These are phyloP conservation scores for Drosophila repletoides DNA, from an alignment of 1,140 invertebrate species.

Conservation along the genomic window DNA sequence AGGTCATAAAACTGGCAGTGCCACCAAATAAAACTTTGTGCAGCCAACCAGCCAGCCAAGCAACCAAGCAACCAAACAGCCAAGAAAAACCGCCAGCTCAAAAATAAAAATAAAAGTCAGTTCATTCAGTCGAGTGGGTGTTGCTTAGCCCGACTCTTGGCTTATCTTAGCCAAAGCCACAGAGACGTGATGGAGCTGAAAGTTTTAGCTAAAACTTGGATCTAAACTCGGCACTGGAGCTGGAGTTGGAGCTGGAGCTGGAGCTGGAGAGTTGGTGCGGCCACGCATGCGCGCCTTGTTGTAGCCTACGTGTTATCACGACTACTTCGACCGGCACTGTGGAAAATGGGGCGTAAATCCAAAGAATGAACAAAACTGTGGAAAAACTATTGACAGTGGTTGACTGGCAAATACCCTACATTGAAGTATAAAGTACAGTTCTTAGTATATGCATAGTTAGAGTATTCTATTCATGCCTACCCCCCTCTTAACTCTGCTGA, in stretches of 20 bases:
- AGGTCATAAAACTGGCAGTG: constrained; percentile 73
- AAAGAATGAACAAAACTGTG: background rate
- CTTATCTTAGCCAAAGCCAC: constrained; percentile 37
- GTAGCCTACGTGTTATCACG: constrained; percentile 76
- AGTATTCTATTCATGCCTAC: too few relatives aligned
- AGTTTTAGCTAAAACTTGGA: constrained; percentile 26
- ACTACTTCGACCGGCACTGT: constrained; percentile 32
- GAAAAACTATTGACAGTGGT: too few relatives aligned
- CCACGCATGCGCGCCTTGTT: constrained; percentile 64
- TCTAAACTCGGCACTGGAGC: constrained; percentile 22
- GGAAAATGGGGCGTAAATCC: constrained; percentile 21
- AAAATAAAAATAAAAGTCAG: background rate
- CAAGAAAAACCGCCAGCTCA: constrained; percentile 22
- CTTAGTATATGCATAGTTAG: too few relatives aligned
- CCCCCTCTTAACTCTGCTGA: too few relatives aligned
- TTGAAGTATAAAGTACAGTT: too few relatives aligned
- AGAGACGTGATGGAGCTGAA: constrained; percentile 31
- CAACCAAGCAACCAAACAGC: constrained; percentile 27
- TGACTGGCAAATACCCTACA: background rate
- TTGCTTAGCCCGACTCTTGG: constrained; percentile 43
- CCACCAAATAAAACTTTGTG: constrained; percentile 60
- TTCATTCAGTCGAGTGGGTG: constrained; percentile 56
- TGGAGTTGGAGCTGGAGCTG: constrained; percentile 26
- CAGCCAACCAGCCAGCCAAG: constrained; percentile 24
- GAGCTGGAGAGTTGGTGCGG: constrained; percentile 30